A percentile compares a stretch with the other conserved stretches of the same genome.
phyloP scores from a whole-genome alignment of 2,113 vertebrate genomes.

The Pseudopodoces humilis region DNA sequence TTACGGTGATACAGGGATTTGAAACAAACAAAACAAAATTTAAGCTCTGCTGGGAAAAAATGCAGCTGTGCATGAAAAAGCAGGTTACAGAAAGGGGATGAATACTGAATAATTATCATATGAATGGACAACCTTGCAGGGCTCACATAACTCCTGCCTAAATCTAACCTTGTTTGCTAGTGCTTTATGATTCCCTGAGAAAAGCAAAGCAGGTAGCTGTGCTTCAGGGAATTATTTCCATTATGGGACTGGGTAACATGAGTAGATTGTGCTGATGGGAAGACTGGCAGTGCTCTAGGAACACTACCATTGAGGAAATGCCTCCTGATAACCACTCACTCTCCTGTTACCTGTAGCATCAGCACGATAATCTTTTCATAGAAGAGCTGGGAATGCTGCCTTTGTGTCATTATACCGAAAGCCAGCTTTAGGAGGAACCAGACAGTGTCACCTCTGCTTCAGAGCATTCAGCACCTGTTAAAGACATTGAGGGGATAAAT shows the following conservation, averaged over 20 bases:
- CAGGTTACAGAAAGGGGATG: background rate
- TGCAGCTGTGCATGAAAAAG: background rate
- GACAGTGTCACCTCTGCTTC: conserved; percentile 34
- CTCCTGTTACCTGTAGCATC: conserved; percentile 50
- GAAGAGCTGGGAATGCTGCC: conserved; percentile 63
- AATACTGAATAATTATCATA: background rate
- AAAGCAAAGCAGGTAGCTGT: background rate
- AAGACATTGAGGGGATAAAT: background rate
- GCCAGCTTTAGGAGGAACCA: conserved; percentile 32
- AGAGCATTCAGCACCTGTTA: conserved; percentile 44
- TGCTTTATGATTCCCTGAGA: background rate
- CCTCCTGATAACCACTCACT: background rate
- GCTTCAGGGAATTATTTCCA: background rate
- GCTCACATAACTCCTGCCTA: background rate
- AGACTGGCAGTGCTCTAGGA: background rate
- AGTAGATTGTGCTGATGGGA: background rate
- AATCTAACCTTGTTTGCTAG: background rate
- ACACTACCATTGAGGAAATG: background rate
- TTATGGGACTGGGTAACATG: background rate
- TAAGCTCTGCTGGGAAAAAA: background rate
- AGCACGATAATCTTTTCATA: conserved; percentile 58
- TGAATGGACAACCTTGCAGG: background rate
- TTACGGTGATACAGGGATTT: background rate
- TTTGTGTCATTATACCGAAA: conserved; percentile 63
- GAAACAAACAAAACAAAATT: background rate